Evolutionary conservation across 2,113 vertebrate species (phyloP).

Genomic region (Phyllopteryx taeniolatus): DNA sequence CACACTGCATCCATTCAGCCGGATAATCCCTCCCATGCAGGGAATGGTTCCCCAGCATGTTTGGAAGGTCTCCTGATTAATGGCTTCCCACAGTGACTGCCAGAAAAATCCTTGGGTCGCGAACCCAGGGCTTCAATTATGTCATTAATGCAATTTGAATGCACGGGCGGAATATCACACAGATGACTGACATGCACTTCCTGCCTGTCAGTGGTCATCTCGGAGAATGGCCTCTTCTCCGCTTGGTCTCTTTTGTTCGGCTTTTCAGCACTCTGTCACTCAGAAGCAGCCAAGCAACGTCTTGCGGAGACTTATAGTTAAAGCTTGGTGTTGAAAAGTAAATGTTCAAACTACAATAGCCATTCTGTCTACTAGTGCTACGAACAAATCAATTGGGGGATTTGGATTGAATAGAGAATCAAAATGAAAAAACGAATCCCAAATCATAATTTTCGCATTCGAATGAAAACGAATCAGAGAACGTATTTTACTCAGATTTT

Average conservation of each 20-base stretch:
- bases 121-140: slow-evolving; percentile 37
- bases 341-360: background rate
- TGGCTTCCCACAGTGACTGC: slow-evolving; percentile 24
- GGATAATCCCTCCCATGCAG: slow-evolving; percentile 25
- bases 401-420: no score
- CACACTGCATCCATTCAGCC: slow-evolving; percentile 15
- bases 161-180: slow-evolving; percentile 16
- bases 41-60: slow-evolving; percentile 31
- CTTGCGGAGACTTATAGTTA: no score
- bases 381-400: no score
- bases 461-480: no score
- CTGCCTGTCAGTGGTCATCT: slow-evolving; percentile 21
- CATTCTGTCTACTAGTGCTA: background rate
- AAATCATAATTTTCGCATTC: no score
- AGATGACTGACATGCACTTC: slow-evolving; percentile 21
- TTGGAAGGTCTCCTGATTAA: slow-evolving; percentile 49
- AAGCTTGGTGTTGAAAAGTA: background rate
- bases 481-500: no score
- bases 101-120: slow-evolving; percentile 40
- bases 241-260: slow-evolving; percentile 12
- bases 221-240: slow-evolving; percentile 17
- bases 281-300: background rate
- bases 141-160: slow-evolving; percentile 43
- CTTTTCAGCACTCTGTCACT: slow-evolving; percentile 17
- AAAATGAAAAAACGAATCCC: no score